Base-by-base conservation (phyloP, 2,888 invertebrate species). In the Brenthis daphne region DNA sequence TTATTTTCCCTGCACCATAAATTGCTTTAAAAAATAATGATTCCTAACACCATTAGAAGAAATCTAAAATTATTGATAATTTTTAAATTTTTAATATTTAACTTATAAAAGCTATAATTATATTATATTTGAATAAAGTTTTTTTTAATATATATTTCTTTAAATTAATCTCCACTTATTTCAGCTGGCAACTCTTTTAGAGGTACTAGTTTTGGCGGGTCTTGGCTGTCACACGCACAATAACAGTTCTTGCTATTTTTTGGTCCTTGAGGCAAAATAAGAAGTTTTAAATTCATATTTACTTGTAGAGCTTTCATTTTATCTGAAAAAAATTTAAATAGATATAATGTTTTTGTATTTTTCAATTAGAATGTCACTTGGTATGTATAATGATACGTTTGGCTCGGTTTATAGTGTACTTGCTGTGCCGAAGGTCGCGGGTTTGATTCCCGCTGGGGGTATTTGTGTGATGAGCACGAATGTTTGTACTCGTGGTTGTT, bases 241-340 rank as follows among this genome's bases (percentile, higher is more conserved):
- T 75, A 79, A n/a, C 79, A 79, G 37, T 79, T 79, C 43, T 77
- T 79, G 8, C 74, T 77, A n/a, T 76, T 75, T 4, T 69, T 71
- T 0, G 79, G 79, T 4, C 79, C 79, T 3, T 74, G 65, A 2
- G 79, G 79, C 33, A 79, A 65, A 2, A 79, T 69, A 0, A 77
- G 67, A 6, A 79, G 60, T 54, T 79, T 76, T 1, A 79, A 58
- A 16, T 75, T 75, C 53, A 75, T 57, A 33, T 74, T 73, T 0
- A 77, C 67, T 61, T 77, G 71, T 29, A 78, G 55, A 4, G 76
- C 78, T 56, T 72, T 68, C 14, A 67, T 48, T 14, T 73, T 73
- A 48, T 68, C 77, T 77, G 70, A 37, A 37, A 37, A 37, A 37
- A 8, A 33, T 1, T 14, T 14, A 51, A 6, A n/a, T 16, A 51